phyloP scores from a whole-genome alignment of 2,888 invertebrate genomes.

The Digitonthophagus gazella region DNA sequence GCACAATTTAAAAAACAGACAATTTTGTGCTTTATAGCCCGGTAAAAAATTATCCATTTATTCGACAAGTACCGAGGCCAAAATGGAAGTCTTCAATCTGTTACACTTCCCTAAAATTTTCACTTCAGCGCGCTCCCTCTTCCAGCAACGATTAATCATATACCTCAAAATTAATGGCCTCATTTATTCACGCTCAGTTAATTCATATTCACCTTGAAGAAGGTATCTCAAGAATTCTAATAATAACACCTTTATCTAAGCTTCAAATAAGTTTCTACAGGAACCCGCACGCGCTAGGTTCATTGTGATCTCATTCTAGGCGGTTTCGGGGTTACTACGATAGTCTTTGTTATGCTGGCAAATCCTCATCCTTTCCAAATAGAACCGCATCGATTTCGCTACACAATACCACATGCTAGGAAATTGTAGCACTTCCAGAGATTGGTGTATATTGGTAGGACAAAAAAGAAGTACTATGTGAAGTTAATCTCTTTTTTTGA shows the following conservation, averaged over 20 bases:
- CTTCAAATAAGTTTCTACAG: neutral
- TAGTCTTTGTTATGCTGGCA: no score
- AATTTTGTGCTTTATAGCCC: no score
- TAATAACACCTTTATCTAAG: neutral
- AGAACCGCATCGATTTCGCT: neutral
- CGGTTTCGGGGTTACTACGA: neutral
- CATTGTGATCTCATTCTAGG: neutral
- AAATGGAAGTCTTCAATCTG: no score
- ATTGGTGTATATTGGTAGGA: neutral
- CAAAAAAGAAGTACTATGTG: no score
- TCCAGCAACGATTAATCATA: neutral
- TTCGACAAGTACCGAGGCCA: no score
- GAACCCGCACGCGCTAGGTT: no score
- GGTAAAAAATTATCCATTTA: no score
- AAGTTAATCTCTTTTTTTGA: no score
- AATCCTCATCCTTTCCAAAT: neutral
- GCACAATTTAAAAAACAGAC: no score
- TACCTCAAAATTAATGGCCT: neutral
- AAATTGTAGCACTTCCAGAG: neutral
- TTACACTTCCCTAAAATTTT: neutral
- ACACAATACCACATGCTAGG: neutral
- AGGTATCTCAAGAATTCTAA: neutral
- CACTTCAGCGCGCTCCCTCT: neutral
- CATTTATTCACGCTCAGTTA: neutral
- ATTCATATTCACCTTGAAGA: neutral